Evolutionary conservation across 2,113 vertebrate species (phyloP), one percentile per base, ranked within the genome.

Genomic region (Cryptomyrus ogoouensis): DNA sequence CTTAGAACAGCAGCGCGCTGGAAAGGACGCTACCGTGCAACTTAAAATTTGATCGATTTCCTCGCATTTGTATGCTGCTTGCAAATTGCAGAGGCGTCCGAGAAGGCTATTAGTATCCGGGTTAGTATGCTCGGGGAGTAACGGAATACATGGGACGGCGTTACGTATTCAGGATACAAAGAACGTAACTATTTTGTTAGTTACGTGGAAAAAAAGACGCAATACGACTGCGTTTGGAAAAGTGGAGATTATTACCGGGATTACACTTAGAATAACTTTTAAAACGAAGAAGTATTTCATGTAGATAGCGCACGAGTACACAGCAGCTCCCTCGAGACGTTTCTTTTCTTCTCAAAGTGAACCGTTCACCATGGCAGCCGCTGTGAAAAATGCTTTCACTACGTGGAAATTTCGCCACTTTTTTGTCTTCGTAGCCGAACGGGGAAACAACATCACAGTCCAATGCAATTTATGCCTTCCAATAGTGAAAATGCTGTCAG

Each of bases 371-470:
- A 70, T 70, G 62, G 62, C 62, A 70, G 62, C 62, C 62, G n/a
- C 27, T 31, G 27, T 31, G n/a, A 70, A 70, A 70, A 70, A 24
- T 15, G 74, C 89, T 0, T 89, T 89, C 49, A 50, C 77, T 27
- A 49, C 89, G 17, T 89, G 89, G 89, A 89, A 77, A 19, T 89
- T 83, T 9, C 50, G 19, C 8, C 42, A 50, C 13, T 39, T 83
- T 35, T 89, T 89, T 56, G 74, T 53, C 24, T 89, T 56, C 31
- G 56, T 83, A 15, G 21, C 46, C n/a, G 89, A 89, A 39, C 84
- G 50, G 21, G 89, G 89, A 46, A 89, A 89, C 21, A 89, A 89
- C 35, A 83, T 89, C 8, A 89, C 89, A 3, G 89, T 89, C 12
- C 89, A 89, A 39, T 89, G 89, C 77, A 89, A 83, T 12, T 80